Evolutionary conservation across 2,888 invertebrate genomes (phyloP), one percentile per base, ranked within the genome.

Genomic region (Anoncus sp.): DNA sequence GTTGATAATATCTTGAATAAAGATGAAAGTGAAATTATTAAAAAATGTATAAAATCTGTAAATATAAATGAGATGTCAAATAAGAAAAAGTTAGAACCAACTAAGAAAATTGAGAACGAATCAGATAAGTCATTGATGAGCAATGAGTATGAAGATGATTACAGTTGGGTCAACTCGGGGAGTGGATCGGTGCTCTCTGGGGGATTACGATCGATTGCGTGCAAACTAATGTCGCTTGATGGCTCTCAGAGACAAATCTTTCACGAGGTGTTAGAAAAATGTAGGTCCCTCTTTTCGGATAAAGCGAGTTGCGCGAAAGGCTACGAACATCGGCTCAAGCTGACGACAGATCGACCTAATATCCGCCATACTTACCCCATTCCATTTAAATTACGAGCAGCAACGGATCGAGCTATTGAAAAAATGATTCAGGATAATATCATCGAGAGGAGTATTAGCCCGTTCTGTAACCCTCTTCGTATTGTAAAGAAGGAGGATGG

Each of bases 401-500:
- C 20, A 6, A 82, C 86, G n/a, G 80, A 18, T 45, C 27, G 27
- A 3, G 31, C 20, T 12, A 66, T 88, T 7, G 18, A 76, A 12
- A 72, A 83, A 69, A 83, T 87, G 83, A 47, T 85, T 31, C 45
- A 77, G 6, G 57, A 76, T 31, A 85, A 85, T 1, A 81, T 87
- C 5, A 86, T 87, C 18, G 81, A 81, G 59, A 53, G 83, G 57
- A 80, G 79, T 10, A 76, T 81, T 6, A 84, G 84, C 12, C 77
- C 78, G 1, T 87, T 80, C 73, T 73, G 82, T 3, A 86, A 84
- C 53, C 87, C 87, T 3, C 57, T 87, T n/a, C 83, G 85, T 1
- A 83, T 82, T 9, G 83, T 83, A 0, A 35, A 79, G 18, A 86
- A 87, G 51, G 84, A 85, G 35, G 85, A 87, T 53, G 84, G 84